A percentile compares a stretch with the other conserved stretches of the same genome.
phyloP scores from a whole-genome alignment of 2,113 vertebrate genomes.

The Hipposideros armiger region DNA sequence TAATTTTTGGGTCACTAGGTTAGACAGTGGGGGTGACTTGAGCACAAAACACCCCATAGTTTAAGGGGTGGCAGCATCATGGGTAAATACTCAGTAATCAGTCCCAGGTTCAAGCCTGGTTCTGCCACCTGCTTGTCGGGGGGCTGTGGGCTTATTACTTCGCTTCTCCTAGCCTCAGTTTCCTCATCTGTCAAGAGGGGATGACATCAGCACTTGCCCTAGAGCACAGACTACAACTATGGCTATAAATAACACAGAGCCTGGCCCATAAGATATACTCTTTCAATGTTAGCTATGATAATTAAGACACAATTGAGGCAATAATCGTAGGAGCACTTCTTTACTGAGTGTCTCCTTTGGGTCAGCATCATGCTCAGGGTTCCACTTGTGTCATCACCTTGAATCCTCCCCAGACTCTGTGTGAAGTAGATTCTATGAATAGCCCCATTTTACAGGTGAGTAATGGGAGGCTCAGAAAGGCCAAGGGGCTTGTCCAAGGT shows the following conservation, averaged over 20 bases:
- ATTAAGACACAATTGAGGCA: not conserved
- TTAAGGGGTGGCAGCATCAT: not conserved
- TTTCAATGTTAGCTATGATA: no score
- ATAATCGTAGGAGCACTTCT: not conserved
- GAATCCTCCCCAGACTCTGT: not conserved
- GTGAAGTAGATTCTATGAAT: not conserved
- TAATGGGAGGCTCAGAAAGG: not conserved
- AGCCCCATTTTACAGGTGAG: not conserved
- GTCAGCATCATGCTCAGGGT: not conserved
- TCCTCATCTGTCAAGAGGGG: not conserved
- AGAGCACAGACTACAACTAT: fast-evolving
- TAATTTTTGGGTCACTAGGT: not conserved
- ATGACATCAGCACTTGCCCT: not conserved
- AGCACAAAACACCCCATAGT: not conserved
- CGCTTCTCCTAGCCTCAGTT: not conserved
- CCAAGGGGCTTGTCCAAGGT: not conserved
- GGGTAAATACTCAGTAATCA: not conserved
- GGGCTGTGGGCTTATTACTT: not conserved
- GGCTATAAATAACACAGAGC: not conserved
- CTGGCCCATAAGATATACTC: not conserved
- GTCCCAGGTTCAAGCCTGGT: not conserved
- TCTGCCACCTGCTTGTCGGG: not conserved
- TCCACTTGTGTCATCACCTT: no score
- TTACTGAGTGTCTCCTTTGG: not conserved
- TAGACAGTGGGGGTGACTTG: not conserved